phyloP scores from a whole-genome alignment of 2,888 invertebrate genomes.

The Phrixothrix hirtus region DNA sequence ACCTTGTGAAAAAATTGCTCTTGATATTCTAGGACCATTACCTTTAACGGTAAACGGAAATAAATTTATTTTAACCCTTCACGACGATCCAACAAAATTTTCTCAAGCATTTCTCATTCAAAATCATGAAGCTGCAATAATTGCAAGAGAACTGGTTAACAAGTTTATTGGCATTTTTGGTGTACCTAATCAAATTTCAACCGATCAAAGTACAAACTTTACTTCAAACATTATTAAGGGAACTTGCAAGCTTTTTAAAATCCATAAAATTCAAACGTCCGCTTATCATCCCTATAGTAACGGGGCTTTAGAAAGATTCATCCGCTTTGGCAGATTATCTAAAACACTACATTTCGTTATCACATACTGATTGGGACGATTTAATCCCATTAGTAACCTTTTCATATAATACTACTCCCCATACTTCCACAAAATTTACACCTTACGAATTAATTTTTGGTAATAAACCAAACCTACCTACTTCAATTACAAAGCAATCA shows the following conservation, averaged over 20 bases:
- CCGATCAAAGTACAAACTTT: conserved; percentile 15
- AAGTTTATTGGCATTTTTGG: conserved; percentile 37
- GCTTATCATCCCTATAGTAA: conserved; percentile 41
- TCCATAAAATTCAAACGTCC: conserved; percentile 38
- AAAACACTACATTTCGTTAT: no score
- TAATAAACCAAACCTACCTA: no score
- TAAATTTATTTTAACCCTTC: no score
- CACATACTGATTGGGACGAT: conserved; percentile 30
- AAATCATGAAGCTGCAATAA: conserved; percentile 44
- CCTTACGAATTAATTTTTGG: no score
- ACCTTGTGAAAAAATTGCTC: conserved; percentile 40
- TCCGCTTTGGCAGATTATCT: no score
- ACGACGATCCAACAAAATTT: conserved; percentile 49
- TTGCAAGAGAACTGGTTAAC: conserved; percentile 38
- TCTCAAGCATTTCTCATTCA: conserved; percentile 42
- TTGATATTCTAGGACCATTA: conserved; percentile 49
- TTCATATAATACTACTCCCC: no score
- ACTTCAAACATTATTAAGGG: no score
- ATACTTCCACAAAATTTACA: conserved; percentile 36
- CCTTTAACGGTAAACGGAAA: conserved; percentile 43
- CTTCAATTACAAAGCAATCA: no score
- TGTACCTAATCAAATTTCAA: conserved; percentile 14
- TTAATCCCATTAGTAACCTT: conserved; percentile 35
- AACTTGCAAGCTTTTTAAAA: conserved; percentile 37
- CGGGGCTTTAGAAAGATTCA: conserved; percentile 42